Conservation (phyloP, 2,888 invertebrate genomes). For the Automeris io region DNA sequence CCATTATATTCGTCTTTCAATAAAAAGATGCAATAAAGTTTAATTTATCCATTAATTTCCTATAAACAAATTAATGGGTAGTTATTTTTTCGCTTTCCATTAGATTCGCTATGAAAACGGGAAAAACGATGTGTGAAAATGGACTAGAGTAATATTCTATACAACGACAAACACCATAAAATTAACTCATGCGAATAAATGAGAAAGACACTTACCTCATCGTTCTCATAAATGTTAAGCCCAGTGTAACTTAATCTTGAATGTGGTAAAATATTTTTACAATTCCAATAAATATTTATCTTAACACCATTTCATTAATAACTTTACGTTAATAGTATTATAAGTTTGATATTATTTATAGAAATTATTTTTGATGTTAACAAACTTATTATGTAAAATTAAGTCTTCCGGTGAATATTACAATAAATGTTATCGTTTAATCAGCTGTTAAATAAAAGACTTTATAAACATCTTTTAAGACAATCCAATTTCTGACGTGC, state of each 20-base stretch:
- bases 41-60: no score
- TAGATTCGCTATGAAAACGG: background rate
- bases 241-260: background rate
- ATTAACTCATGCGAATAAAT: conserved; percentile 4
- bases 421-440: conserved; percentile 10
- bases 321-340: background rate
- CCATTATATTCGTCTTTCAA: no score
- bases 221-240: conserved; percentile 1
- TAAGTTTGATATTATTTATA: conserved; percentile 1
- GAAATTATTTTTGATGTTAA: conserved; percentile 3
- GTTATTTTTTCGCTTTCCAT: conserved; percentile 2
- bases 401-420: background rate
- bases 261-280: conserved; percentile 1
- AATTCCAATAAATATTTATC: conserved; percentile 3
- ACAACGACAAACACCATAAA: conserved; percentile 5
- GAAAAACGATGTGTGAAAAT: conserved; percentile 5
- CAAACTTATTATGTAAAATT: background rate
- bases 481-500: conserved; percentile 29
- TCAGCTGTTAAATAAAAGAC: conserved; percentile 12
- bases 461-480: background rate
- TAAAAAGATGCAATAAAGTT: no score
- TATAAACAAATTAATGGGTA: conserved; percentile 6
- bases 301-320: conserved; percentile 6
- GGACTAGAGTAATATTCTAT: conserved; percentile 5
- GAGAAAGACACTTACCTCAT: conserved; percentile 10